Percentiles rank a stretch among this genome's conserved stretches.
These are phyloP conservation scores for Cossypha caffra DNA, from an alignment of 2,797 vertebrate genomes.

Conservation along the genomic window DNA sequence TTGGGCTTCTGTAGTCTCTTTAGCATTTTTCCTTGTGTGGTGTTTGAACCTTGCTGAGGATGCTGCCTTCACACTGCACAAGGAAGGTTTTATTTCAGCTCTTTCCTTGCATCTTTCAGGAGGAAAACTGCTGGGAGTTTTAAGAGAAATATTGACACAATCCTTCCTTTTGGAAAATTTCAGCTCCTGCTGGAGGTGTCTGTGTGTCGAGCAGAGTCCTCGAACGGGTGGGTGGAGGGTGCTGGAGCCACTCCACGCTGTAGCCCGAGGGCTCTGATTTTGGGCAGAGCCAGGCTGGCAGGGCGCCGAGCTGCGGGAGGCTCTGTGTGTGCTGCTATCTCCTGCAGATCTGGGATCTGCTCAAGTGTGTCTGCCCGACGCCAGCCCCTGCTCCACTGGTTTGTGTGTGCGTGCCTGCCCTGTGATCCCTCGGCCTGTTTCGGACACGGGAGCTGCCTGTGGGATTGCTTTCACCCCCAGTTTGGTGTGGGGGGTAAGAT, in stretches of 20 bases:
- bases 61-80: not conserved
- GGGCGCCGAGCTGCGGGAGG: not conserved
- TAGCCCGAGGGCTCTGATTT: not conserved
- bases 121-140: constrained; percentile 22
- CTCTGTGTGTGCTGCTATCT: not conserved
- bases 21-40: not conserved
- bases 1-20: not conserved
- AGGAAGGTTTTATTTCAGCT: not conserved
- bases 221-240: not conserved
- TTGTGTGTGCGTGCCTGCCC: not conserved
- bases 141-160: not conserved
- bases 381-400: not conserved
- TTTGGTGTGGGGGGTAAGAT: fast-evolving
- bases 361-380: not conserved
- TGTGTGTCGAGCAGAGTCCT: not conserved
- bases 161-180: not conserved
- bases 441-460: fast-evolving
- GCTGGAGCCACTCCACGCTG: fast-evolving
- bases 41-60: constrained; percentile 23
- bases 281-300: not conserved
- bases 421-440: fast-evolving
- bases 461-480: not conserved
- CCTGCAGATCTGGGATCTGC: not conserved
- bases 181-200: not conserved
- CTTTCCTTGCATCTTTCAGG: not conserved